These are phyloP conservation scores for Leucophenga maculata DNA, from an alignment of 2,888 invertebrate genomes.

Conservation along the genomic window DNA sequence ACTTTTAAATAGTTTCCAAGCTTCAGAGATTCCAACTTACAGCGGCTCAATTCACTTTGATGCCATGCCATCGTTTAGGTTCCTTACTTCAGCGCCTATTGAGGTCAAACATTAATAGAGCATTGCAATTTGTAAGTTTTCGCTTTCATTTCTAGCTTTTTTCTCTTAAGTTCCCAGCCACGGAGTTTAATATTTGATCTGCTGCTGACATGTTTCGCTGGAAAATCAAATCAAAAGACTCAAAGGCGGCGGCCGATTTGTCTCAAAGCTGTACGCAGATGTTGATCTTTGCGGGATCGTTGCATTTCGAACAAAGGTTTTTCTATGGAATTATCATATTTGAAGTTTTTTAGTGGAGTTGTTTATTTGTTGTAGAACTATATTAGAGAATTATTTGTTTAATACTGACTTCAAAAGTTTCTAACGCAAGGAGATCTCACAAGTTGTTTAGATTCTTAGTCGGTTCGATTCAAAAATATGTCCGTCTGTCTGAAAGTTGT, in stretches of 20 bases:
- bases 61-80: slow-evolving; percentile 14
- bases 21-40: not conserved
- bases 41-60: slow-evolving; percentile 22
- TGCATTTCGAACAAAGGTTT: slow-evolving; percentile 2
- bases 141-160: slow-evolving; percentile 27
- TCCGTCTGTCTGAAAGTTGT: too few species aligned
- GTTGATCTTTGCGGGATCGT: slow-evolving; percentile 9
- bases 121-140: slow-evolving; percentile 27
- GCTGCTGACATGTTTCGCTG: slow-evolving; percentile 1
- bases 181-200: slow-evolving; percentile 9
- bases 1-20: too few species aligned
- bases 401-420: too few species aligned
- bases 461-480: too few species aligned
- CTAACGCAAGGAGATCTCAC: too few species aligned
- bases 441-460: too few species aligned
- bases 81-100: slow-evolving; percentile 19
- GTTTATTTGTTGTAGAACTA: not conserved
- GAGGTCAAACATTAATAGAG: slow-evolving; percentile 34
- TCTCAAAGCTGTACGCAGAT: not conserved
- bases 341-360: not conserved
- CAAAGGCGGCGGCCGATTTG: not conserved
- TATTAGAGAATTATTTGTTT: too few species aligned
- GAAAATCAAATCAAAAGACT: slow-evolving; percentile 16
- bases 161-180: not conserved
- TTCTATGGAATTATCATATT: slow-evolving; percentile 2